These are phyloP conservation scores for Platorchestia sp. DNA, from an alignment of 1,140 invertebrate species.

Conservation along the genomic window DNA sequence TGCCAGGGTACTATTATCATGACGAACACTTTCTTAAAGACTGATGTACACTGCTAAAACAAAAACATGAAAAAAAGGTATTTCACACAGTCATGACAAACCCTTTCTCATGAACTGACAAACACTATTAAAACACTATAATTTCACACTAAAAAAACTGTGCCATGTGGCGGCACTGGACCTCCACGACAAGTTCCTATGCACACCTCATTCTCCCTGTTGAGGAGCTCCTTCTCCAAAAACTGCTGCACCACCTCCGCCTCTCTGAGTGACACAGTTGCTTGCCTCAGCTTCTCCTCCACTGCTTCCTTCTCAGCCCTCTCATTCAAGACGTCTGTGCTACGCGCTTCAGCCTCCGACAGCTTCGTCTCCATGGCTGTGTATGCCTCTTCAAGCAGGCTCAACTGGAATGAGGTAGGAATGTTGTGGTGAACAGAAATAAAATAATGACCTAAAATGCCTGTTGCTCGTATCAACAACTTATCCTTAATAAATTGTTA, in stretches of 20 bases:
- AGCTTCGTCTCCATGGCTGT: constrained; percentile 54
- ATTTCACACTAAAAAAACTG: too few relatives aligned
- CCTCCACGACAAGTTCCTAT: too few relatives aligned
- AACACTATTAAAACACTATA: too few relatives aligned
- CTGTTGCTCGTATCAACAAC: background rate
- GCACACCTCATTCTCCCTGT: constrained; percentile 63
- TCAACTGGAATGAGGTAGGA: background rate
- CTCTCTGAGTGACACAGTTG: constrained; percentile 59
- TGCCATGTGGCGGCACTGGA: too few relatives aligned
- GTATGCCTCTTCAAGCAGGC: constrained; percentile 49
- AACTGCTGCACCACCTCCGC: constrained; percentile 64
- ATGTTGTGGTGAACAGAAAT: background rate
- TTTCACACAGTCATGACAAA: too few relatives aligned
- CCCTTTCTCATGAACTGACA: too few relatives aligned
- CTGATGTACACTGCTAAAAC: too few relatives aligned
- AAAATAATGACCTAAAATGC: background rate
- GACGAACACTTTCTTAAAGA: too few relatives aligned
- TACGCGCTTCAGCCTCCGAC: constrained; percentile 32
- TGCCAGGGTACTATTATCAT: too few relatives aligned
- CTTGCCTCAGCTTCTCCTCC: constrained; percentile 47
- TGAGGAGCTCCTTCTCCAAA: constrained; percentile 62
- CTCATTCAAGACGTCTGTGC: background rate
- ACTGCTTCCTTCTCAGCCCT: background rate
- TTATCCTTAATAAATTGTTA: background rate
- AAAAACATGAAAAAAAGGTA: too few relatives aligned